These are phyloP conservation scores for Melitaea cinxia DNA, from an alignment of 1,140 invertebrate genomes.

Conservation along the genomic window DNA sequence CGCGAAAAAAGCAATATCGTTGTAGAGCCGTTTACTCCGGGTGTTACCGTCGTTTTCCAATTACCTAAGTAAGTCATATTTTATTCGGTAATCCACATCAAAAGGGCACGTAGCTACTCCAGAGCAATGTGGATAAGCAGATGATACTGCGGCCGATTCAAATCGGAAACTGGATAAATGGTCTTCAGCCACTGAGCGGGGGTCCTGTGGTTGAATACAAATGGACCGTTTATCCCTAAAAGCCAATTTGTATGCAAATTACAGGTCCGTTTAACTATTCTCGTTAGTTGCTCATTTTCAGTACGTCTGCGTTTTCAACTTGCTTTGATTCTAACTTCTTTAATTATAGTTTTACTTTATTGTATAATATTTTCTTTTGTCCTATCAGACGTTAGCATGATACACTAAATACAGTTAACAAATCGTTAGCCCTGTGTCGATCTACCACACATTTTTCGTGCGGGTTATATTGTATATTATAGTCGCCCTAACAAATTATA, in stretches of 20 bases:
- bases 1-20: no score
- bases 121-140: slow-evolving; percentile 52
- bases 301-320: slow-evolving; percentile 67
- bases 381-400: neutral
- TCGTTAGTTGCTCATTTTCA: slow-evolving; percentile 81
- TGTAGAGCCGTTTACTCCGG: no score
- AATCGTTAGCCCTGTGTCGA: no score
- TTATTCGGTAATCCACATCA: slow-evolving; percentile 28
- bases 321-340: slow-evolving; percentile 30
- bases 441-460: no score
- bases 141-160: slow-evolving; percentile 64
- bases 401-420: no score
- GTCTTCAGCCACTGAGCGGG: slow-evolving; percentile 67
- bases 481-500: no score
- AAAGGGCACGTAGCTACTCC: slow-evolving; percentile 20
- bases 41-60: no score
- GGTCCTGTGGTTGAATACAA: slow-evolving; percentile 78
- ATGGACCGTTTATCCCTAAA: slow-evolving; percentile 78
- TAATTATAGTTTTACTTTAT: slow-evolving; percentile 7
- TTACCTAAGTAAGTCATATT: no score
- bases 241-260: slow-evolving; percentile 81
- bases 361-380: neutral
- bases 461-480: no score
- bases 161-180: slow-evolving; percentile 77
- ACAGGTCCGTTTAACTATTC: slow-evolving; percentile 78